Conservation (phyloP, 2,797 vertebrate species). For the Morus bassanus region DNA sequence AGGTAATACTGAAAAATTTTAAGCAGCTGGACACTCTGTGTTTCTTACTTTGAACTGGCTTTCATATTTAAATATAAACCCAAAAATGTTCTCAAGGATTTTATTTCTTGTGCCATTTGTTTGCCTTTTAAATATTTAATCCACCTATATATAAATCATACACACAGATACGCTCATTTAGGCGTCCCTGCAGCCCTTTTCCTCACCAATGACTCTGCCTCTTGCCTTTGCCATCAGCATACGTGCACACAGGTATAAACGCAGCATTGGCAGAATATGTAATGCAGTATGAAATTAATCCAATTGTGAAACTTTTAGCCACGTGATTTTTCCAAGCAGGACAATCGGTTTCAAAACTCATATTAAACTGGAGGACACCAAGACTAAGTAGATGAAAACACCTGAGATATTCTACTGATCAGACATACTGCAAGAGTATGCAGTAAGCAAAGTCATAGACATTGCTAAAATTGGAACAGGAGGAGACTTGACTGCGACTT, state of each 20-base stretch:
- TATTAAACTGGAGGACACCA: not conserved
- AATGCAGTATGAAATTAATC: not conserved
- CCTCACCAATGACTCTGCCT: not conserved
- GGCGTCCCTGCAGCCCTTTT: not conserved
- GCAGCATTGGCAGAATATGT: not conserved
- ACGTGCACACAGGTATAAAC: not conserved
- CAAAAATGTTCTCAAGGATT: not conserved
- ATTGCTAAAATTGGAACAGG: not conserved
- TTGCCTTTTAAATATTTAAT: not conserved
- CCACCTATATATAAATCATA: not conserved
- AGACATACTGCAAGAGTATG: not conserved
- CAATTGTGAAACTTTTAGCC: not conserved
- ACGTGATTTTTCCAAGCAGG: not conserved
- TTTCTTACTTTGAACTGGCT: not conserved
- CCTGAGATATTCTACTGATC: not conserved
- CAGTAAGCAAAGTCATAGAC: not conserved
- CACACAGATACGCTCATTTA: not conserved
- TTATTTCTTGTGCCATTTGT: not conserved
- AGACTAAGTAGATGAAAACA: not conserved
- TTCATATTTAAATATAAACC: not conserved
- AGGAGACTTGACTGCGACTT: not conserved
- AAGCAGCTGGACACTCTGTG: not conserved
- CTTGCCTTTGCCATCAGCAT: not conserved
- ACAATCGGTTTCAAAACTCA: not conserved
- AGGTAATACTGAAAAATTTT: not conserved